Conservation (phyloP, 2,113 vertebrate species). For the Rynchops niger region DNA sequence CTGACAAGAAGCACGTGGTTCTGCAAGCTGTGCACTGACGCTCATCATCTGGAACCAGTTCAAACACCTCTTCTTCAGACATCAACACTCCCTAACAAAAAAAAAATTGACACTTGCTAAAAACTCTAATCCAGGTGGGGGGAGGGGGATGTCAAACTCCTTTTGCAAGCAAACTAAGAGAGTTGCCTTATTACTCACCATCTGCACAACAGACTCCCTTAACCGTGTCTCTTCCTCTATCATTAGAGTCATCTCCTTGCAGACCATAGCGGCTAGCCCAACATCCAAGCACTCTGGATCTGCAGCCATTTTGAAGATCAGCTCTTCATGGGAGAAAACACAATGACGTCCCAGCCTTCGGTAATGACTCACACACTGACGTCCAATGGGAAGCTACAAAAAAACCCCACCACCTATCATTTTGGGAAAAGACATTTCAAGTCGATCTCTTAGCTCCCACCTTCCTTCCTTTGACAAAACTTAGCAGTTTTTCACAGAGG, state of each 20-base stretch:
- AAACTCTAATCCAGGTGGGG: not conserved
- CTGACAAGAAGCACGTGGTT: conserved; percentile 97
- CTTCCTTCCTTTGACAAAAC: not conserved
- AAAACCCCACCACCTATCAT: not conserved
- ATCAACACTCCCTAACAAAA: conserved; percentile 86
- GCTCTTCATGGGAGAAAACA: conserved; percentile 97
- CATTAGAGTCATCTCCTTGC: conserved; percentile 90
- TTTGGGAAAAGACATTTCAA: not conserved
- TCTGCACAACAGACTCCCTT: conserved; percentile 84
- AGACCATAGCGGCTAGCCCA: conserved; percentile 93
- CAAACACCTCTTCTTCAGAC: conserved; percentile 96
- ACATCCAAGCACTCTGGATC: conserved; percentile 95
- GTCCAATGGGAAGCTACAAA: conserved; percentile 85
- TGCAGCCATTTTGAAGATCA: conserved; percentile 98
- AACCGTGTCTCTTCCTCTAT: conserved; percentile 91
- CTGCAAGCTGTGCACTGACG: conserved; percentile 94
- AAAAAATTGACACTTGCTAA: not conserved
- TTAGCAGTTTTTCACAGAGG: not conserved
- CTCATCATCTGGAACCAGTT: conserved; percentile 95
- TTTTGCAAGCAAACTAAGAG: not conserved
- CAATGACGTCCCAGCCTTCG: conserved; percentile 91
- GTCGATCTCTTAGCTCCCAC: not conserved
- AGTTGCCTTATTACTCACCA: conserved; percentile 72
- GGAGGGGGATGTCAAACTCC: not conserved
- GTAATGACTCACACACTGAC: conserved; percentile 95